A percentile compares a stretch with the other conserved stretches of the same genome.
Conservation (phyloP, 2,113 vertebrate genomes). For the Ammodytes dubius region DNA sequence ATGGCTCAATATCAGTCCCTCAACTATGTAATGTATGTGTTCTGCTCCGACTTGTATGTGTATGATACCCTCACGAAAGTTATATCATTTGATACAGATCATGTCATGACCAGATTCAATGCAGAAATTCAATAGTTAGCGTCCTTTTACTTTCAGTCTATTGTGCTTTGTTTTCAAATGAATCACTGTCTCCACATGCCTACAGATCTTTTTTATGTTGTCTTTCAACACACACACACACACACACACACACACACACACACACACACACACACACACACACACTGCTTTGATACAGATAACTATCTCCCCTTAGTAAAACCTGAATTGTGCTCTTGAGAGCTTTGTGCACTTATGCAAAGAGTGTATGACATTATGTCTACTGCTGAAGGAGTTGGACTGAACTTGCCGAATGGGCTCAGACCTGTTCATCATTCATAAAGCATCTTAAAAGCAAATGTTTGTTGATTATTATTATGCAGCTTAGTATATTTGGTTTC, state of each 20-base stretch:
- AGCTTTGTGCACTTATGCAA: conserved; percentile 3
- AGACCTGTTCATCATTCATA: conserved; percentile 34
- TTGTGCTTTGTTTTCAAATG: neutral
- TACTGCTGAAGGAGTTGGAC: conserved; percentile 4
- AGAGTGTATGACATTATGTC: conserved; percentile 13
- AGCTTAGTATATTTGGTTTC: neutral
- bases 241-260: neutral
- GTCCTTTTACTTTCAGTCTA: neutral
- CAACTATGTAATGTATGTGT: neutral
- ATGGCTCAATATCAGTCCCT: neutral
- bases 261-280: conserved; percentile 19
- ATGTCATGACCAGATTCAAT: neutral
- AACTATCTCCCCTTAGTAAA: conserved; percentile 32
- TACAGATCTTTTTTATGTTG: conserved; percentile 10
- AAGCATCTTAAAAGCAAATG: neutral
- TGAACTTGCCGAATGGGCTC: conserved; percentile 41
- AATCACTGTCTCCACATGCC: conserved; percentile 14
- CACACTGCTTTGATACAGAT: conserved; percentile 36
- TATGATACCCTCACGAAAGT: neutral
- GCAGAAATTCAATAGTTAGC: neutral
- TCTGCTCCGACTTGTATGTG: conserved; percentile 1
- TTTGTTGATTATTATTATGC: neutral
- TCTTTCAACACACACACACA: neutral
- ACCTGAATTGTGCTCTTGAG: conserved; percentile 10
- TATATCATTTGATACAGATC: neutral